phyloP scores from a whole-genome alignment of 1,140 invertebrate genomes.

The Marisa cornuarietis region DNA sequence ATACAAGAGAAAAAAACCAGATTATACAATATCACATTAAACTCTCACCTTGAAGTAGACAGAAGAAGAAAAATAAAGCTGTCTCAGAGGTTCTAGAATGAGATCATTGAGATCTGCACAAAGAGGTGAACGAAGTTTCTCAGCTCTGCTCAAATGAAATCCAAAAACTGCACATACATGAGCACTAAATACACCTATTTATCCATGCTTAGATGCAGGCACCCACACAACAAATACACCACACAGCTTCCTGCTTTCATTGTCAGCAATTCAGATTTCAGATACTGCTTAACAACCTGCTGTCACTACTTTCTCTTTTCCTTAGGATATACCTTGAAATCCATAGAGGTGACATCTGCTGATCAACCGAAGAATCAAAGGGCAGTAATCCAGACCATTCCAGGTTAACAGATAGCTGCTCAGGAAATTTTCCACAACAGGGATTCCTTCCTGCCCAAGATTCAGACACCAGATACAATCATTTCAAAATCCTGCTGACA shows the following conservation, averaged over 20 bases:
- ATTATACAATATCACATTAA: background rate
- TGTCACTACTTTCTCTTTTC: too few relatives aligned
- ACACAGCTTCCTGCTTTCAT: too few relatives aligned
- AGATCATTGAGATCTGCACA: slow-evolving; percentile 41
- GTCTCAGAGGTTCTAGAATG: slow-evolving; percentile 40
- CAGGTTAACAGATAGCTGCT: slow-evolving; percentile 33
- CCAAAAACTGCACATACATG: too few relatives aligned
- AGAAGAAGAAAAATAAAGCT: slow-evolving; percentile 38
- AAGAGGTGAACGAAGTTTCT: background rate
- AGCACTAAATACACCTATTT: background rate
- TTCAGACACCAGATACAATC: too few relatives aligned
- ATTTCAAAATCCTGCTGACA: too few relatives aligned
- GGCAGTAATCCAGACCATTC: slow-evolving; percentile 43
- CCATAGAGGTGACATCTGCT: slow-evolving; percentile 35
- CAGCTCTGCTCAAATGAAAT: too few relatives aligned
- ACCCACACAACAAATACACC: too few relatives aligned
- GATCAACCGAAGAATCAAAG: slow-evolving; percentile 35
- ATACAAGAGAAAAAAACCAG: background rate
- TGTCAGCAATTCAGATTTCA: too few relatives aligned
- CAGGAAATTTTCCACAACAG: slow-evolving; percentile 39
- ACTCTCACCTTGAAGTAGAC: slow-evolving; percentile 45
- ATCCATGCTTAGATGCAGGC: background rate
- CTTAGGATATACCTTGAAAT: slow-evolving; percentile 27
- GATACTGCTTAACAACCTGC: too few relatives aligned
- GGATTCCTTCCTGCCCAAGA: slow-evolving; percentile 42